Conservation (phyloP, 2,797 vertebrate genomes). For the Lateolabrax maculatus region DNA sequence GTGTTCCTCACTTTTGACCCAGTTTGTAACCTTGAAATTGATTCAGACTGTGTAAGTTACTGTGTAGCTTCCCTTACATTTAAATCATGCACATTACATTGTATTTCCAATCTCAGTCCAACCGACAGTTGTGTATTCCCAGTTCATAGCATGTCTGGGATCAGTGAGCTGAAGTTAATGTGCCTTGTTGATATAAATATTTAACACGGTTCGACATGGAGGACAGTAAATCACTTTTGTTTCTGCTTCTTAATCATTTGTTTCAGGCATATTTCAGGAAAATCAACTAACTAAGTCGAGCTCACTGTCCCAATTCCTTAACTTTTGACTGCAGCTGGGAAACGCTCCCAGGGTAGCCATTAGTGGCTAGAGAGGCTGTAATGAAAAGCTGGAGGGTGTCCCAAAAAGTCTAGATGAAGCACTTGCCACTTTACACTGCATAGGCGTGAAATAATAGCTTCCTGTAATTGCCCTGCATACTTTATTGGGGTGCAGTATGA, state of each 20-base stretch:
- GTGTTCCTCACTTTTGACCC: background rate
- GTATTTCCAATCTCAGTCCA: background rate
- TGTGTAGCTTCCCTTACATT: background rate
- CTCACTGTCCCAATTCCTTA: conserved; percentile 58
- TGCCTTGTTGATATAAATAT: conserved; percentile 34
- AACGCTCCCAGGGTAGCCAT: conserved; percentile 66
- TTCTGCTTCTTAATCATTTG: conserved; percentile 15
- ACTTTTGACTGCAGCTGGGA: conserved; percentile 66
- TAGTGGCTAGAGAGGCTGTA: conserved; percentile 68
- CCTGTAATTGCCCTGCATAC: conserved; percentile 67
- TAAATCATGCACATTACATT: conserved; percentile 11
- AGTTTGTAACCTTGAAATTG: conserved; percentile 11
- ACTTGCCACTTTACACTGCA: conserved; percentile 67
- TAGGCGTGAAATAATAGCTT: conserved; percentile 74
- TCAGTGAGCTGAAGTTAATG: conserved; percentile 15
- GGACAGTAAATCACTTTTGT: conserved; percentile 1
- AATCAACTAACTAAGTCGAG: conserved; percentile 42
- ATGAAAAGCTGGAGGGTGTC: conserved; percentile 75
- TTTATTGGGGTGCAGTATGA: conserved; percentile 57
- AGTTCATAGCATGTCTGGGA: conserved; percentile 12
- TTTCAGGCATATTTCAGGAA: conserved; percentile 22
- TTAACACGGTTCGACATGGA: background rate
- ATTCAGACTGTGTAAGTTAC: background rate
- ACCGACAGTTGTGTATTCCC: conserved; percentile 11
- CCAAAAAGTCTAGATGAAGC: conserved; percentile 72